Base-by-base conservation (phyloP, 2,888 invertebrate genomes). In the Caenorhabditis becei region DNA sequence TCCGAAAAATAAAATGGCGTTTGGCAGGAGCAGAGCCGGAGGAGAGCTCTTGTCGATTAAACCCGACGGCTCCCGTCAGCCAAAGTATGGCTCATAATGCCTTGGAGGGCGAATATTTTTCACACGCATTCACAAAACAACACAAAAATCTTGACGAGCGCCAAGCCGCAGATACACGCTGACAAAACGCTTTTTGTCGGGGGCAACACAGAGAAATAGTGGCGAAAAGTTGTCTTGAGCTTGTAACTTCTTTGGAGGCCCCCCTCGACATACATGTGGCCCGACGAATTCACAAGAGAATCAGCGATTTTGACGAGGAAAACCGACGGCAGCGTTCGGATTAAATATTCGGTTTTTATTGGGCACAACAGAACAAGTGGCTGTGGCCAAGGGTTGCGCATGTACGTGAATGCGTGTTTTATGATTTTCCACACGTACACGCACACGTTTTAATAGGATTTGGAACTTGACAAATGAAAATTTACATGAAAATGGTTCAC, bases 171-270 rank as follows among this genome's bases (percentile, higher is more conserved):
- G 32, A 4, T n/a, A 56, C 67, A 54, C 58, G 18, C 61, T 58
- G 63, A 77, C 77, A 69, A 69, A 69, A 69, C 72, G 72, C 63
- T 63, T 72, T n/a, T 72, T 58, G 72, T 72, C 72, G 56, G 66
- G 61, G 65, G 74, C 63, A 63, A 44, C 62, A 58, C 20, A 8
- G 16, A 51, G 32, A 47, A 69, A 77, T 69, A 77, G 77, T 69
- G 77, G 62, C 77, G 69, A 69, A 77, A 69, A 35, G 37, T 18
- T 49, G 28, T n/a, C 49, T 53, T 54, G 62, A 71, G 78, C 79
- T 67, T 79, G 63, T 74, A 74, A 79, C 62, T 72, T 71, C 61
- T 71, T 53, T 66, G 58, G 32, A 35, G 53, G 23, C 24, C 44
- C 10, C 20, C 47, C 61, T 32, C 44, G 58, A 41, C 54, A 4